These are phyloP conservation scores for Amazona vittata DNA, from an alignment of 2,113 vertebrate genomes.

Conservation along the genomic window DNA sequence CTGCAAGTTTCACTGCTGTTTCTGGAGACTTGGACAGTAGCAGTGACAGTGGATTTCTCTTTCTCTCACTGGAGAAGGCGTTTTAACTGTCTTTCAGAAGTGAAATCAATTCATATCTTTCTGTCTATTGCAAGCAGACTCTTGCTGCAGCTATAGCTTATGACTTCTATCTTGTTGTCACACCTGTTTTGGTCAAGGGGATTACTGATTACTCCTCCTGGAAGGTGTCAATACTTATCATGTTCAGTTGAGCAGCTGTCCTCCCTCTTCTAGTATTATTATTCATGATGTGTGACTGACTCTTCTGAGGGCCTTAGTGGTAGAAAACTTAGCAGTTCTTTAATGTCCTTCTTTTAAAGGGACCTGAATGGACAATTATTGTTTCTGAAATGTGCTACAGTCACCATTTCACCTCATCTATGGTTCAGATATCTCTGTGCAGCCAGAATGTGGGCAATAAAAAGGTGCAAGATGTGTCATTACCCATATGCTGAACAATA, in stretches of 20 bases:
- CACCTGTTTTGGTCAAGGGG: conserved; percentile 34
- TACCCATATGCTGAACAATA: conserved; percentile 44
- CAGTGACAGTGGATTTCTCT: not conserved
- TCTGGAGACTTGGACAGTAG: not conserved
- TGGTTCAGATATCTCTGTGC: not conserved
- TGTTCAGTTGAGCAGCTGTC: conserved; percentile 21
- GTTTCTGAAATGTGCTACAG: not conserved
- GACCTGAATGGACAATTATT: conserved; percentile 13
- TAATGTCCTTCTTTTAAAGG: conserved; percentile 1
- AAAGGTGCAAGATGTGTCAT: conserved; percentile 29
- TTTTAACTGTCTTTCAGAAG: not conserved
- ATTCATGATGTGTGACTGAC: not conserved
- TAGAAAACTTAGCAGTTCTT: conserved; percentile 9
- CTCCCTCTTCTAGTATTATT: conserved; percentile 22
- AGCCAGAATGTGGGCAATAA: not conserved
- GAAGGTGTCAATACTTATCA: conserved; percentile 31
- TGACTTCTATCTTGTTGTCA: conserved; percentile 36
- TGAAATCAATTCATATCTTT: not conserved
- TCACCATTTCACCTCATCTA: conserved; percentile 1
- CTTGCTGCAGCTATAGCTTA: not conserved
- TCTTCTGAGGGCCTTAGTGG: not conserved
- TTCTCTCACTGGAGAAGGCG: not conserved
- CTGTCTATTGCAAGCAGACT: not conserved
- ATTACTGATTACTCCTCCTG: conserved; percentile 14
- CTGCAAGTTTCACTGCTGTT: not conserved